These are phyloP conservation scores for Trissolcus japonicus DNA, from an alignment of 2,888 invertebrate genomes.

Conservation along the genomic window DNA sequence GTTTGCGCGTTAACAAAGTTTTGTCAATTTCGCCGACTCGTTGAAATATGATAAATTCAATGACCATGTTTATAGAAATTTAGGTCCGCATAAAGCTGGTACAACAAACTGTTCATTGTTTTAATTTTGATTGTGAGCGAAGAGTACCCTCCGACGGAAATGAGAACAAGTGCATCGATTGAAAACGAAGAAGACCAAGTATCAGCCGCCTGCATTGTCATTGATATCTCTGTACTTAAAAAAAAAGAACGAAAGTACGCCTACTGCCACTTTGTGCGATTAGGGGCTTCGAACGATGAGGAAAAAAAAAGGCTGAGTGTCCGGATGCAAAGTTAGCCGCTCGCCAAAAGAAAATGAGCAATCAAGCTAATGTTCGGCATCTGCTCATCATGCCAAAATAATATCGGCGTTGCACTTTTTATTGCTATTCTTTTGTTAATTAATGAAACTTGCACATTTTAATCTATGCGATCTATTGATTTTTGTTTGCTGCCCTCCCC, in stretches of 20 bases:
- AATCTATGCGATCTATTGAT: no score
- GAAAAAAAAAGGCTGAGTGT: slow-evolving; percentile 45
- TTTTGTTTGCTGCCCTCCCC: no score
- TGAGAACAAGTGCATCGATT: slow-evolving; percentile 53
- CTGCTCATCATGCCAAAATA: slow-evolving; percentile 1
- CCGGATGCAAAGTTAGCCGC: slow-evolving; percentile 46
- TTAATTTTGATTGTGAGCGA: slow-evolving; percentile 32
- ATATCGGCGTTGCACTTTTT: neutral
- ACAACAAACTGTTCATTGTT: slow-evolving; percentile 35
- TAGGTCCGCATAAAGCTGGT: slow-evolving; percentile 10
- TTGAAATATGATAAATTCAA: slow-evolving; percentile 7
- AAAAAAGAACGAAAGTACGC: slow-evolving; percentile 40
- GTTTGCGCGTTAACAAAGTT: no score
- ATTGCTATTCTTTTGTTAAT: no score
- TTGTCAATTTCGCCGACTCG: slow-evolving; percentile 7
- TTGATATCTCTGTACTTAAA: slow-evolving; percentile 40
- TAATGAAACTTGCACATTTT: no score
- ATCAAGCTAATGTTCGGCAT: slow-evolving; percentile 47
- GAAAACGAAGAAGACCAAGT: slow-evolving; percentile 37
- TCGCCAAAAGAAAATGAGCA: slow-evolving; percentile 40
- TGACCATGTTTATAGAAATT: neutral
- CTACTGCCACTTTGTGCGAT: slow-evolving; percentile 55
- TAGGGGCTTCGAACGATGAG: slow-evolving; percentile 41
- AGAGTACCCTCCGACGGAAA: slow-evolving; percentile 24
- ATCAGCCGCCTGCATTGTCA: slow-evolving; percentile 38